A percentile compares a stretch with the other conserved stretches of the same genome.
Evolutionary conservation across 2,113 vertebrate genomes (phyloP).

Genomic region (Chaenogobius annularis): DNA sequence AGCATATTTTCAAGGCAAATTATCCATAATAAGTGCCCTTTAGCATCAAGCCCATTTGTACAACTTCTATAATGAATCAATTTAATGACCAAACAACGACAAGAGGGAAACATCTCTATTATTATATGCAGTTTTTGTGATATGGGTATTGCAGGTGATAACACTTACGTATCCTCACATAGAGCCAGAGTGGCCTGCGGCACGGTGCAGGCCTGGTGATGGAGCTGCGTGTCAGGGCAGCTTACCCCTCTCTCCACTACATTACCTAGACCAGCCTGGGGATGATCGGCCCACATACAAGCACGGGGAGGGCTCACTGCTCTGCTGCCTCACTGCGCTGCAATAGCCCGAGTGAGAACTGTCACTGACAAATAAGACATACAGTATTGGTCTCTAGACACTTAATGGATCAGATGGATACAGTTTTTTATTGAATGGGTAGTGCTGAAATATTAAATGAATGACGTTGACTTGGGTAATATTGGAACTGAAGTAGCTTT

Average conservation of each 20-base stretch:
- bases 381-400: conserved; percentile 23
- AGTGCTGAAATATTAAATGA: background rate
- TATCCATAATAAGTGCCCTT: too few species aligned
- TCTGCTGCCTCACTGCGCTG: conserved; percentile 66
- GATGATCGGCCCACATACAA: conserved; percentile 65
- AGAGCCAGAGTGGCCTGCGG: conserved; percentile 27
- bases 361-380: conserved; percentile 47
- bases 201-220: conserved; percentile 54
- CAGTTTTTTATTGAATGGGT: background rate
- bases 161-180: background rate
- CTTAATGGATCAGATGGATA: conserved; percentile 6
- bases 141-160: background rate
- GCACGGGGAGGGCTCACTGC: conserved; percentile 59
- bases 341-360: conserved; percentile 53
- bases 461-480: too few species aligned
- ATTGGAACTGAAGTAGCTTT: too few species aligned
- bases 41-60: too few species aligned
- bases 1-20: too few species aligned
- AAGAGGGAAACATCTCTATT: too few species aligned
- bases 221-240: conserved; percentile 66
- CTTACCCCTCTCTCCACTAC: conserved; percentile 68
- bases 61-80: too few species aligned
- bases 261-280: conserved; percentile 72
- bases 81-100: too few species aligned
- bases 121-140: too few species aligned